Percentiles rank a stretch among this genome's conserved stretches.
phyloP scores from a whole-genome alignment of 64 coral and sea anemone genomes.

The Acropora yongei region DNA sequence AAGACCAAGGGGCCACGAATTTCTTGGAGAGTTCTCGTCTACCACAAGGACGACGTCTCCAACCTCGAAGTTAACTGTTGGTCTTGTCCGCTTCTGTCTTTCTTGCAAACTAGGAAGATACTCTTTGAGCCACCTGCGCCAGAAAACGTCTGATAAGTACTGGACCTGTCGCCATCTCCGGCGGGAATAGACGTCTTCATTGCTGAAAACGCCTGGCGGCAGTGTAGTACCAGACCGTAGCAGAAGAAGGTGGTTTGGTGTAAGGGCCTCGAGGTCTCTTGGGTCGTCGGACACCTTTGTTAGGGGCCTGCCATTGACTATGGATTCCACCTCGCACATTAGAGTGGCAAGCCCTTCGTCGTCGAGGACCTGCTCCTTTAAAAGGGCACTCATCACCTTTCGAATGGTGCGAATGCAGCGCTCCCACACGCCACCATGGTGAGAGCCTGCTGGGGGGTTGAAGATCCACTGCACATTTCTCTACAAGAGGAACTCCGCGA shows the following conservation, averaged over 20 bases:
- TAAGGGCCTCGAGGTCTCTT: background rate
- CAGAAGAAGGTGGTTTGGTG: background rate
- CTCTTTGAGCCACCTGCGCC: background rate
- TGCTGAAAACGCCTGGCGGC: background rate
- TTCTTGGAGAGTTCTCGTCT: no score
- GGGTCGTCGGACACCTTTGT: no score
- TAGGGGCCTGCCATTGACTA: background rate
- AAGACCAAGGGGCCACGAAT: no score
- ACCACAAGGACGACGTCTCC: background rate
- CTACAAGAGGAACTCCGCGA: constrained; percentile 9
- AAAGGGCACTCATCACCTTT: no score
- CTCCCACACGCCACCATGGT: no score
- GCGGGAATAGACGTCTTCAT: background rate
- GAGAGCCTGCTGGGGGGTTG: no score
- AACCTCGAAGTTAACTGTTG: background rate
- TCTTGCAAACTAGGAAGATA: background rate
- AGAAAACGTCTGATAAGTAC: background rate
- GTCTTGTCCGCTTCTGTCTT: background rate
- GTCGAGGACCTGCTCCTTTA: no score
- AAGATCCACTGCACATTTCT: no score
- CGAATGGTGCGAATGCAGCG: no score
- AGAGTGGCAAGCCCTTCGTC: no score
- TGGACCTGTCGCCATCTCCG: background rate
- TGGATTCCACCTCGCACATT: no score
- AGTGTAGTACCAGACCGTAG: background rate